Base-by-base conservation (phyloP, 2,797 vertebrate species). In the Urocyon cinereoargenteus region DNA sequence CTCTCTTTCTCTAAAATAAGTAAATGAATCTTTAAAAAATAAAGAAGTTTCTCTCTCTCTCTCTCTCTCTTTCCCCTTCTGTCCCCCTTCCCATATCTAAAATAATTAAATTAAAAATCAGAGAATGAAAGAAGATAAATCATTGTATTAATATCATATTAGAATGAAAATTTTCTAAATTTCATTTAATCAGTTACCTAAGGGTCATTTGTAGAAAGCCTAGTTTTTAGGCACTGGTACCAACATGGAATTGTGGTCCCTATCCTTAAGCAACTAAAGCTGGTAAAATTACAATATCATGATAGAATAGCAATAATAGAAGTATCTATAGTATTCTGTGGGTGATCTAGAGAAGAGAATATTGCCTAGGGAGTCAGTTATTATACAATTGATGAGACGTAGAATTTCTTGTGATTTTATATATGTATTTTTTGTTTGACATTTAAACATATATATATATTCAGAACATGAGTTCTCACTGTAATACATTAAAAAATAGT, bases 81-180 rank as follows among this genome's bases (percentile, higher is more conserved):
- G 8, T 8, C 40, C 40, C 40, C 40, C 40, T 45, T 45, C 40
- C 40, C 7, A 45, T 45, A 45, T 45, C 40, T 45, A 45, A 45
- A 45, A 45, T 45, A 45, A 45, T 45, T 45, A 72, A 36, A 36
- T 70, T 70, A 22, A 72, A 90, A 68, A 51, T 66, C 21, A 92
- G 77, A 15, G 8, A 49, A 68, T 57, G 14, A 96, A 91, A 62
- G 22, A 87, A 68, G 40, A 5, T 2, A 70, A 57, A 4, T n/a
- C 4, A 34, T 68, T 73, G 16, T 83, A 3, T 79, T 87, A 72
- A 70, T 9, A 34, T 84, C 13, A 59, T 8, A 72, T 34, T 94
- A 82, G 59, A 90, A 90, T 94, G 21, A 97, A 93, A 68, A 66
- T 49, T 61, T 15, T 92, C 10, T 90, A 16, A 61, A 87, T 31